These are phyloP conservation scores for Trachelus tabidus DNA, from an alignment of 2,888 invertebrate genomes.

Conservation along the genomic window DNA sequence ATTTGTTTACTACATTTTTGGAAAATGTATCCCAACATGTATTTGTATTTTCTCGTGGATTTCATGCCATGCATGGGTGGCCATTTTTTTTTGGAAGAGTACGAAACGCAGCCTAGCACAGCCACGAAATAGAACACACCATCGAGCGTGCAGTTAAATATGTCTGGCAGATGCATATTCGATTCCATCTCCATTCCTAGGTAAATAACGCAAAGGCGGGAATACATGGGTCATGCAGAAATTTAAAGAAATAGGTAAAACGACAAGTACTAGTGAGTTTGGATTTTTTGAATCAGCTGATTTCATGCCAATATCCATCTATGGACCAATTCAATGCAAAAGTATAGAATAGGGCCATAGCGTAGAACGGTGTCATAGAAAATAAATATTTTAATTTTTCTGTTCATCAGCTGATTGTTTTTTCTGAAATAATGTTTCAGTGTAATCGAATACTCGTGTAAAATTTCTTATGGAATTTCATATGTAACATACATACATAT, in stretches of 20 bases:
- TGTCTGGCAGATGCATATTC: constrained; percentile 32
- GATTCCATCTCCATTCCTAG: constrained; percentile 34
- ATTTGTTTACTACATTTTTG: background rate
- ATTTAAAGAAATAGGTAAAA: background rate
- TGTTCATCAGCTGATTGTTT: background rate
- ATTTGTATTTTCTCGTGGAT: background rate
- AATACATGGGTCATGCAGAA: background rate
- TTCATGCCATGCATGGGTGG: background rate
- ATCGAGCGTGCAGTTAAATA: constrained; percentile 12
- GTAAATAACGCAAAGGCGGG: constrained; percentile 28
- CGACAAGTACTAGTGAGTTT: background rate
- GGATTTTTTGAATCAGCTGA: constrained; percentile 23
- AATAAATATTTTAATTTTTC: background rate
- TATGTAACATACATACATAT: background rate
- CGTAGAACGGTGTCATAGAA: background rate
- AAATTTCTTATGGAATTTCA: background rate
- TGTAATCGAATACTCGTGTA: background rate
- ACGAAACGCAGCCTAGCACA: background rate
- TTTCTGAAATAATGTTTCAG: background rate
- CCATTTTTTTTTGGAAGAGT: background rate
- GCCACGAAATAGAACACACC: background rate
- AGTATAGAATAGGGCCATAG: background rate
- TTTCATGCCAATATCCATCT: constrained; percentile 45
- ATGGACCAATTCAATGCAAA: background rate
- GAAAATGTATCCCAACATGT: background rate